Evolutionary conservation across 2,888 invertebrate species (phyloP).

Genomic region (Chrysomela aeneicollis): DNA sequence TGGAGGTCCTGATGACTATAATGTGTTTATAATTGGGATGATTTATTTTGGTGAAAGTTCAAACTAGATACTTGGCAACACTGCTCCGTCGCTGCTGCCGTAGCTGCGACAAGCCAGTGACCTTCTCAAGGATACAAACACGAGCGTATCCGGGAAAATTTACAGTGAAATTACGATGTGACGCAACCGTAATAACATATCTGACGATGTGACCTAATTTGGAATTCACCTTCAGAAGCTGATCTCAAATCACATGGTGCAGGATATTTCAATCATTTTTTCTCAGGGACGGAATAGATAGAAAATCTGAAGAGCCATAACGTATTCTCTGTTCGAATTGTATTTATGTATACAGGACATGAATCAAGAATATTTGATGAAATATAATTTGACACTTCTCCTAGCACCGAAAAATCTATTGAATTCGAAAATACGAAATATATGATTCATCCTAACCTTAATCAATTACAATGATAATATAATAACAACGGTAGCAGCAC

Average conservation of each 20-base stretch:
- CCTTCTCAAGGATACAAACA: conserved; percentile 58
- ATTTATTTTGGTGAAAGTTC: background rate
- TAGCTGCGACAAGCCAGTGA: conserved; percentile 58
- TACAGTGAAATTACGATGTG: background rate
- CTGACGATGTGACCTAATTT: background rate
- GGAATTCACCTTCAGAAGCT: background rate
- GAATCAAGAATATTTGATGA: no score
- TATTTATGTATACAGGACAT: no score
- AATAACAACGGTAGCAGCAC: no score
- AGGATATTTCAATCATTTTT: background rate
- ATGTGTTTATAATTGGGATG: no score
- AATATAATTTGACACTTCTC: no score
- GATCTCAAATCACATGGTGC: background rate
- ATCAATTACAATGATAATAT: no score
- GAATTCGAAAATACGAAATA: no score
- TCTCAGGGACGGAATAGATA: background rate
- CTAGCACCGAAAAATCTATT: no score
- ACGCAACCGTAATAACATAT: background rate
- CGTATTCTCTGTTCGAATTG: no score
- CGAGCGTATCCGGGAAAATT: conserved; percentile 6
- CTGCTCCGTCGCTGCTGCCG: conserved; percentile 44
- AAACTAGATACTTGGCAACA: conserved; percentile 35
- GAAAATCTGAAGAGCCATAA: no score
- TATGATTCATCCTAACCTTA: no score
- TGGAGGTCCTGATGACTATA: no score